phyloP scores from a whole-genome alignment of 2,113 vertebrate species.

The Haliaeetus leucogaster region DNA sequence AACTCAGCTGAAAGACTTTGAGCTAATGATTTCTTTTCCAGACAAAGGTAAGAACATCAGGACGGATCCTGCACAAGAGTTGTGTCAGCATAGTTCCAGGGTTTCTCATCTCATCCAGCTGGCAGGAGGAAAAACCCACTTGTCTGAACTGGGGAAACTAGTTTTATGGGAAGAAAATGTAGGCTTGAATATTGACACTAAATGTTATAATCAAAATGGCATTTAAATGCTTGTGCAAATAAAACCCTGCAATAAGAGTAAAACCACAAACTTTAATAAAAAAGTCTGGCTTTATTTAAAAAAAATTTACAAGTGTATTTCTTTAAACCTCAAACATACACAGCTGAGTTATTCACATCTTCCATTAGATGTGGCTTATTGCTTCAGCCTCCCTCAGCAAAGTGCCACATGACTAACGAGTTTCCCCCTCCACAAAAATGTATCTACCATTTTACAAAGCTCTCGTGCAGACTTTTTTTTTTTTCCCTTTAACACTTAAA shows the following conservation, averaged over 20 bases:
- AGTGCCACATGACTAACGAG: constrained; percentile 61
- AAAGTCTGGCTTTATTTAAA: constrained; percentile 76
- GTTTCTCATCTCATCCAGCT: constrained; percentile 51
- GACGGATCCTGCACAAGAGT: neutral
- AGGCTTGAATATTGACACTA: constrained; percentile 71
- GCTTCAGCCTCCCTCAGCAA: constrained; percentile 67
- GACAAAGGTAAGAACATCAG: neutral
- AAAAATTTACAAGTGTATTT: constrained; percentile 74
- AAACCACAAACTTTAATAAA: constrained; percentile 73
- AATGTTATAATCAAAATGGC: constrained; percentile 75
- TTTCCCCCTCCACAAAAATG: constrained; percentile 57
- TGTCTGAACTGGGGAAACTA: constrained; percentile 50
- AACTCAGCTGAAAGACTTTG: neutral
- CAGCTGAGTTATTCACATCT: constrained; percentile 72
- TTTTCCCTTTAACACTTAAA: neutral
- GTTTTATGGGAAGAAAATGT: constrained; percentile 70
- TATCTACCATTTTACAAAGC: constrained; percentile 10
- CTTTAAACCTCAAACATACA: constrained; percentile 66
- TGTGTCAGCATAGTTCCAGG: constrained; percentile 32
- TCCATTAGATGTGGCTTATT: constrained; percentile 69
- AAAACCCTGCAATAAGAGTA: constrained; percentile 71
- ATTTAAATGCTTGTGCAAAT: constrained; percentile 76
- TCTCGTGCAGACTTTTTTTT: neutral
- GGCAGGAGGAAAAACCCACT: constrained; percentile 60
- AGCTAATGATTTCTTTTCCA: neutral